Base-by-base conservation (phyloP, 2,888 invertebrate genomes). In the Epiblema foenella region DNA sequence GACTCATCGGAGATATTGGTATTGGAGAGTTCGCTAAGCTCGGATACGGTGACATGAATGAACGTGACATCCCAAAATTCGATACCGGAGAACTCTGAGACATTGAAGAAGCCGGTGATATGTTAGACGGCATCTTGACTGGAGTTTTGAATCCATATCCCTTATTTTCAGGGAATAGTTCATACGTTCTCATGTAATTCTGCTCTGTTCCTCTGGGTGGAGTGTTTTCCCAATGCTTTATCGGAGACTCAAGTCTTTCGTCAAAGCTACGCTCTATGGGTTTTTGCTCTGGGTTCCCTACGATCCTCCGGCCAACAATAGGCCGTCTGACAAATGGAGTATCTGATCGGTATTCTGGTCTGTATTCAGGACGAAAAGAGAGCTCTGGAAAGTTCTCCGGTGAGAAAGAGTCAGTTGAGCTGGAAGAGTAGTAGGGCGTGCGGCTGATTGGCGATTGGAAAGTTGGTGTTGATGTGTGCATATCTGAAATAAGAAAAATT, bases 321-420 rank as follows among this genome's bases (percentile, higher is more conserved):
- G 91, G 87, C 0, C 90, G 75, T 66, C 83, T 85, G 3, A 81
- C 79, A 74, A 77, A 77, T 2, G 86, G 83, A 1, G 82, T 78
- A 1, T 82, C 76, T 15, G 60, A n/a, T 68, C 68, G 24, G 73
- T 75, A 18, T 68, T 76, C 15, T 57, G 64, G 37, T 12, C 57
- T 56, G 33, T 64, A 20, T 17, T 58, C 54, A 70, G 54, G 69
- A 33, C 73, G 71, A 65, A 37, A 71, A 4, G 75, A 77, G 42
- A 84, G 72, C 46, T 88, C 88, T 0, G 84, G 84, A 64, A 85
- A 90, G 0, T 85, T 82, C n/a, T 90, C 92, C 0, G 92, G 90
- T n/a, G 92, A 91, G 2, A 82, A 84, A 0, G 90, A 90, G 57
- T 93, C 91, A 0, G 90, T 80, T 0, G 92, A 92, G 68, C 91